Evolutionary conservation across 2,888 invertebrate genomes (phyloP), one percentile per base, ranked within the genome.

Genomic region (Litoditis marina): DNA sequence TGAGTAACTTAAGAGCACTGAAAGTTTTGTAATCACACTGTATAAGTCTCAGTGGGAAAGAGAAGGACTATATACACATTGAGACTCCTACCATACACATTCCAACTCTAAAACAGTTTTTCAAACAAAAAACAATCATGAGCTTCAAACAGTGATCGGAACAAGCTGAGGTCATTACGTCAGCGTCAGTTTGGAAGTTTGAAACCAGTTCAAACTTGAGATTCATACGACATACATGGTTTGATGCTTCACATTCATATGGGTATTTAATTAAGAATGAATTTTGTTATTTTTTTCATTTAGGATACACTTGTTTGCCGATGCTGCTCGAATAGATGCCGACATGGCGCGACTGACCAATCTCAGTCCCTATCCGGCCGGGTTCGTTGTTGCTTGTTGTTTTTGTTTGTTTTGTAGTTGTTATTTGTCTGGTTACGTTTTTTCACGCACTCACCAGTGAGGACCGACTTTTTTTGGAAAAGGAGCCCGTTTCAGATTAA

Each of bases 241-340:
- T 36, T 13, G 13, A 36, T 36, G 8, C 13, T 36, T 13, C 36
- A 13, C 8, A 36, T 8, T 36, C 13, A 13, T 36, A 13, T 36
- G 13, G 36, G 8, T 36, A 13, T 36, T n/a, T n/a, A n/a, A n/a
- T n/a, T n/a, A n/a, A n/a, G 44, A 44, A 22, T 22, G n/a, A 27
- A 50, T 50, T 50, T 27, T 3, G 19, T n/a, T 58, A 27, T 16
- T 50, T 19, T 30, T n/a, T 8, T 8, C 22, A 16, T 50, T 58
- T 27, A 31, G 55, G 27, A 53, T 75, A 39, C 78, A 78, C 30
- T 31, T 78, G 16, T 78, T 75, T 58, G 71, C 75, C n/a, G 78
- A 78, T 51, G 65, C 69, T 11, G 73, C 76, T 11, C 55, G 78
- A 34, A 74, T 78, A 22, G 77, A 77, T 36, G 65, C 70, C 25